These are phyloP conservation scores for Gnathonemus echidnorhynchus DNA, from an alignment of 2,113 vertebrate species.

Conservation along the genomic window DNA sequence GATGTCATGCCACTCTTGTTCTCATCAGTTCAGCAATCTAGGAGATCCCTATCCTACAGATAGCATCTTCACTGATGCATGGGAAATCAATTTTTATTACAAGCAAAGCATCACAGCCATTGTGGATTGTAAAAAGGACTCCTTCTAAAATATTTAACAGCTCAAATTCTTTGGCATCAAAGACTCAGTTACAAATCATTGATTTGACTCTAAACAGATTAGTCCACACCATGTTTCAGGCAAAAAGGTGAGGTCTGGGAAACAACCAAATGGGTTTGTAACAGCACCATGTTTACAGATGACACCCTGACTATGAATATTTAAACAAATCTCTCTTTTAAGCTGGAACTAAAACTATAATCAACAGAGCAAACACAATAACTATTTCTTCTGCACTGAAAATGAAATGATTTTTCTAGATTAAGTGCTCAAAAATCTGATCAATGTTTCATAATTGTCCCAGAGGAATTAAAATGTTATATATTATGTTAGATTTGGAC, in stretches of 20 bases:
- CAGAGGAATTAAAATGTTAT: background rate
- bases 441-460: background rate
- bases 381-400: background rate
- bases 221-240: background rate
- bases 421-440: background rate
- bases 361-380: background rate
- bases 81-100: constrained; percentile 1
- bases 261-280: background rate
- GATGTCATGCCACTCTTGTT: background rate
- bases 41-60: constrained; percentile 4
- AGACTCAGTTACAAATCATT: background rate
- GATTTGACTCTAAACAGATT: background rate
- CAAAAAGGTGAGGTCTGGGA: background rate
- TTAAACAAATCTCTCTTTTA: background rate
- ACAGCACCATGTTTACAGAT: background rate
- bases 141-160: background rate
- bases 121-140: background rate
- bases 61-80: background rate
- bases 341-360: background rate
- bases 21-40: background rate
- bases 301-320: background rate
- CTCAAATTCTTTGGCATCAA: background rate
- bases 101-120: background rate
- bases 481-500: background rate
- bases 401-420: background rate